A percentile compares a stretch with the other conserved stretches of the same genome.
Conservation (phyloP, 2,888 invertebrate genomes). For the Epistrophe grossulariae region DNA sequence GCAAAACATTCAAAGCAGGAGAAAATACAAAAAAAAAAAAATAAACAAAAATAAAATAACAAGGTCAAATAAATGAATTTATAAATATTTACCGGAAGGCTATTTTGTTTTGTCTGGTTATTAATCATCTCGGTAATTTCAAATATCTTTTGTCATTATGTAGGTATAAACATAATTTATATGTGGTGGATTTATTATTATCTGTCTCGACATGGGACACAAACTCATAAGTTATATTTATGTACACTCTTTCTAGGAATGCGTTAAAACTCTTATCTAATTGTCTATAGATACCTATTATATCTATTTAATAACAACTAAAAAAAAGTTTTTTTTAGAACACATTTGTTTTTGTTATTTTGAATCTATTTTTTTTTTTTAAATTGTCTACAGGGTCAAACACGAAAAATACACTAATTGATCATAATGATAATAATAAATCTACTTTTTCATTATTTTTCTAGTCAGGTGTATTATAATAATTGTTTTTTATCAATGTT, state of each 20-base stretch:
- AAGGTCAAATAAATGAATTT: background rate
- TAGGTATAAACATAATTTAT: constrained; percentile 12
- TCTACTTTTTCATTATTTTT: too few relatives aligned
- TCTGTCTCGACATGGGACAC: background rate
- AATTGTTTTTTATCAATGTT: too few relatives aligned
- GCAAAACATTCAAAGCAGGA: background rate
- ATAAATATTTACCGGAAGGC: background rate
- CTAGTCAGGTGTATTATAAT: too few relatives aligned
- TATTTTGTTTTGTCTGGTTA: too few relatives aligned
- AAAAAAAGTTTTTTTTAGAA: background rate
- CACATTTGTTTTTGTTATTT: background rate
- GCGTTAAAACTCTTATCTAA: background rate
- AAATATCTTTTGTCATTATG: constrained; percentile 8
- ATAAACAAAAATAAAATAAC: constrained; percentile 8
- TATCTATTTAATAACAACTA: background rate
- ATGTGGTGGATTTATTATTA: constrained; percentile 7
- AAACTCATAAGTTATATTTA: background rate
- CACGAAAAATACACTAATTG: too few relatives aligned
- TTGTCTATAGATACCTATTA: background rate
- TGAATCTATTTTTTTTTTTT: background rate
- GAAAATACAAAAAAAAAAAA: too few relatives aligned
- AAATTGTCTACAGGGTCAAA: too few relatives aligned
- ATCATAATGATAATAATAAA: too few relatives aligned
- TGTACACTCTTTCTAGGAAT: background rate
- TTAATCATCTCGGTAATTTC: constrained; percentile 2